Conservation (phyloP, 2,888 invertebrate species). For the Embidobia sp. region DNA sequence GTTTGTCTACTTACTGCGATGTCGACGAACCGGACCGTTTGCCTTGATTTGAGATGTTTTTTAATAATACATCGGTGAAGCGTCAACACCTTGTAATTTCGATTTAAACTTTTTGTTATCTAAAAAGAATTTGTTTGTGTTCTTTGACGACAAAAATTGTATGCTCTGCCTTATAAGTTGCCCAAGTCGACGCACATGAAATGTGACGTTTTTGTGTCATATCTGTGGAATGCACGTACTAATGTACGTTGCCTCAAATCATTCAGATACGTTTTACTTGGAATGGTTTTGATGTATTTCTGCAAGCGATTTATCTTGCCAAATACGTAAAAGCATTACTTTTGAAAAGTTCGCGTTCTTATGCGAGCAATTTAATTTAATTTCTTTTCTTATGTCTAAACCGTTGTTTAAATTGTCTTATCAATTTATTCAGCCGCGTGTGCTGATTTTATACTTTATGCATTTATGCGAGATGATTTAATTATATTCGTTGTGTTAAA, state of each 20-base stretch:
- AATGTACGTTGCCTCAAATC: slow-evolving; percentile 10
- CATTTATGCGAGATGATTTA: no score
- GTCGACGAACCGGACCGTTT: not conserved
- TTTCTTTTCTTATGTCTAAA: no score
- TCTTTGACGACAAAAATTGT: slow-evolving; percentile 8
- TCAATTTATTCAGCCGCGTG: no score
- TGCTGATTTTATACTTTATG: no score
- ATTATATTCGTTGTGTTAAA: no score
- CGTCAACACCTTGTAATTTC: not conserved
- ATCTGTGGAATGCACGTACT: slow-evolving; percentile 13
- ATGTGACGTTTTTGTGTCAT: slow-evolving; percentile 28
- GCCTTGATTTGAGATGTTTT: no score
- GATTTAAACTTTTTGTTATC: not conserved
- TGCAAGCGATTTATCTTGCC: not conserved
- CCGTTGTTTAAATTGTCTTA: no score
- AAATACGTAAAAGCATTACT: not conserved
- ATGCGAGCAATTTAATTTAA: no score
- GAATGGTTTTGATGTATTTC: not conserved
- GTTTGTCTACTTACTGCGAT: no score
- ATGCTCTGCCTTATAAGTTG: not conserved
- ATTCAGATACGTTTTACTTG: not conserved
- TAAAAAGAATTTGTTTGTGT: not conserved
- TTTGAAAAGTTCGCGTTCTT: no score
- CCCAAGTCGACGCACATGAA: slow-evolving; percentile 1
- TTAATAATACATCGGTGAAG: not conserved